These are phyloP conservation scores for Morbakka virulenta DNA, from an alignment of 30 jellyfish, hydroid and myxozoan genomes.

Conservation along the genomic window DNA sequence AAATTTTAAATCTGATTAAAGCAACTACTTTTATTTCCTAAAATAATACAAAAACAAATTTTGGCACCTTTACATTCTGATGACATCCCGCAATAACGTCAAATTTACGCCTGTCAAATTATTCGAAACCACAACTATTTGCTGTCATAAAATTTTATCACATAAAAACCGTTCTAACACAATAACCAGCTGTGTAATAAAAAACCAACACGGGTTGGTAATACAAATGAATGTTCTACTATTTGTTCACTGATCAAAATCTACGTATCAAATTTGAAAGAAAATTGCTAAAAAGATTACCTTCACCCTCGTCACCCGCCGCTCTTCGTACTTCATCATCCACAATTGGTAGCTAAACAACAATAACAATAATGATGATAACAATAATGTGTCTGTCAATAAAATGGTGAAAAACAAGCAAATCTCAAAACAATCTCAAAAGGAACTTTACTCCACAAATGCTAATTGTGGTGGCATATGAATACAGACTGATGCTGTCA, in stretches of 20 bases:
- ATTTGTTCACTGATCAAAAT: not conserved
- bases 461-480: not conserved
- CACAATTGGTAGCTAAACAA: conserved; percentile 79
- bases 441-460: not conserved
- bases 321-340: conserved; percentile 82
- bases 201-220: too few species aligned
- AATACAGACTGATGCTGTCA: too few species aligned
- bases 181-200: not conserved
- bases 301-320: conserved; percentile 86
- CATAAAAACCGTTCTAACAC: too few species aligned
- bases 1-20: too few species aligned
- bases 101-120: too few species aligned
- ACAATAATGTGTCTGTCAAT: not conserved
- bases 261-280: not conserved
- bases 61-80: too few species aligned
- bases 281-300: conserved; percentile 4
- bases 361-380: not conserved
- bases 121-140: too few species aligned
- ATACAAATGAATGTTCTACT: too few species aligned
- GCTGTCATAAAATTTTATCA: too few species aligned
- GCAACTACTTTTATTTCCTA: too few species aligned
- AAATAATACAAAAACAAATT: too few species aligned
- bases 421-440: not conserved
- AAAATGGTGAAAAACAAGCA: not conserved
- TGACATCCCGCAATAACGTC: too few species aligned